Conservation (phyloP, 2,888 invertebrate genomes). For the Melolontha melolontha region DNA sequence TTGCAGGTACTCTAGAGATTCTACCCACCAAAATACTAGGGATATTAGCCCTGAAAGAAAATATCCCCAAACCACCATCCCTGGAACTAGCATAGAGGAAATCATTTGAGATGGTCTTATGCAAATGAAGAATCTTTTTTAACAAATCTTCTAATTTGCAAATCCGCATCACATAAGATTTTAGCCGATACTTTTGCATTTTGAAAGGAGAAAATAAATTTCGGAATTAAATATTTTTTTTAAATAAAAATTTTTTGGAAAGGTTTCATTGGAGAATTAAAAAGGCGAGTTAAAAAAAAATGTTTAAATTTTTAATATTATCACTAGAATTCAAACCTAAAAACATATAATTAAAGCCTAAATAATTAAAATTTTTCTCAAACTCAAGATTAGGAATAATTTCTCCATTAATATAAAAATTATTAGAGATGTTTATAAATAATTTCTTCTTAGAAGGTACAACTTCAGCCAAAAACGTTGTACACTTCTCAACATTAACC, state of each 20-base stretch:
- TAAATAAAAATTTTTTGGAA: constrained; percentile 59
- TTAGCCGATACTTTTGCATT: constrained; percentile 49
- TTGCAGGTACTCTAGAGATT: constrained; percentile 2
- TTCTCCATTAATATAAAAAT: neutral
- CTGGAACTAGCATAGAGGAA: constrained; percentile 39
- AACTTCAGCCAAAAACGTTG: constrained; percentile 31
- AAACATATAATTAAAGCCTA: neutral
- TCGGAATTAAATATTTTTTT: constrained; percentile 57
- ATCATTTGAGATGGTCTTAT: constrained; percentile 48
- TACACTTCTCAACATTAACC: constrained; percentile 45
- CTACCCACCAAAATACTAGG: constrained; percentile 44
- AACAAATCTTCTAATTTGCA: constrained; percentile 52
- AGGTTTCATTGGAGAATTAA: constrained; percentile 59
- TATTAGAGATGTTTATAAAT: constrained; percentile 20
- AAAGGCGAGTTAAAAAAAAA: constrained; percentile 46
- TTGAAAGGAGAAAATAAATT: constrained; percentile 58
- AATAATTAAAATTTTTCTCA: neutral
- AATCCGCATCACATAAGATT: constrained; percentile 52
- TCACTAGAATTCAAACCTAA: neutral
- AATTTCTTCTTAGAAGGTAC: constrained; percentile 32
- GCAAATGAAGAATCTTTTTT: constrained; percentile 55
- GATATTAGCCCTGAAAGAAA: constrained; percentile 44
- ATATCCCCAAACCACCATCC: constrained; percentile 53
- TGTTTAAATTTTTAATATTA: neutral
- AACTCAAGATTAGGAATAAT: neutral